Evolutionary conservation across 1,140 invertebrate genomes (phyloP), one percentile per base, ranked within the genome.

Genomic region (Trichonephila clavata): DNA sequence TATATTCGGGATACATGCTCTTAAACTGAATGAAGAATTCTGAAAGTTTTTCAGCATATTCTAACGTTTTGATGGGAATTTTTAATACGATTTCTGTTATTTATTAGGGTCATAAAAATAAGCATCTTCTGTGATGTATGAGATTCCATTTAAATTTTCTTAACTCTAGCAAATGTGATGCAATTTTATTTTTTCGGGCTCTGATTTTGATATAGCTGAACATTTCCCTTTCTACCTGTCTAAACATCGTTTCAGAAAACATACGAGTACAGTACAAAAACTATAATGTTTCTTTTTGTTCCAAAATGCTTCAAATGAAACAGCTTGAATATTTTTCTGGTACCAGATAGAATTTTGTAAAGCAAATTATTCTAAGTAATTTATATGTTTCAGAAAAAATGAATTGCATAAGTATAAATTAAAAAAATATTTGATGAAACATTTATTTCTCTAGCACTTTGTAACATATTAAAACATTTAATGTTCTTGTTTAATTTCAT

Each of bases 141-240:
- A n/a, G 63, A 65, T 65, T n/a, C 63, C 63, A 65, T 65, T 65
- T n/a, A 65, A 65, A n/a, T 65, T 65, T 65, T 21, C n/a, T 65
- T n/a, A 21, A 65, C n/a, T 24, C n/a, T 7, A 21, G 63, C 63
- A 65, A 65, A 65, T 65, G 63, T 65, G n/a, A n/a, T 65, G 21
- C 21, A 65, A 21, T 50, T 50, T 65, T 65, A 65, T n/a, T 65
- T 65, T 65, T n/a, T n/a, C n/a, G 10, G n/a, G 21, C 1, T 6
- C 20, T 65, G 21, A 21, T 65, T 65, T 65, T 65, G n/a, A 65
- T 65, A n/a, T 65, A n/a, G 21, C 21, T 65, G 10, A n/a, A 13
- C n/a, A n/a, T 63, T 63, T 24, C 10, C 21, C 20, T 13, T 20
- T 63, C 63, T 7, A 21, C 63, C n/a, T 24, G 21, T 65, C n/a